phyloP scores from a whole-genome alignment of 35 echinoderm and acorn worm genomes.

The Ptychodera flava region DNA sequence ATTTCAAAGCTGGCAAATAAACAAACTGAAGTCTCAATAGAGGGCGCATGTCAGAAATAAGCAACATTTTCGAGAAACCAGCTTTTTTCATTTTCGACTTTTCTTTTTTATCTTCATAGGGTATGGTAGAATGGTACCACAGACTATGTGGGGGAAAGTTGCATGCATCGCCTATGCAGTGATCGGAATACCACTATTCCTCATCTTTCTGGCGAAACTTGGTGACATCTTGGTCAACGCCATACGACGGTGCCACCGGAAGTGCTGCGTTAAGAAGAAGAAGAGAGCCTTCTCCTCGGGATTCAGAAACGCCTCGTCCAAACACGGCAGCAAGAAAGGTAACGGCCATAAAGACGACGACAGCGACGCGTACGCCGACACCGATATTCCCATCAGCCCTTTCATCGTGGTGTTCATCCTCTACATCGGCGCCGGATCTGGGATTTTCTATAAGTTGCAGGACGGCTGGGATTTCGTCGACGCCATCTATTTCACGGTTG shows the following conservation, averaged over 20 bases:
- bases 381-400: neutral
- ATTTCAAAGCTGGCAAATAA: too few species aligned
- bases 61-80: too few species aligned
- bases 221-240: neutral
- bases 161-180: neutral
- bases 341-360: neutral
- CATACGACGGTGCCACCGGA: neutral
- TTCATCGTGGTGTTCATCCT: neutral
- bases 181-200: neutral
- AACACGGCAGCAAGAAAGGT: neutral
- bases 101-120: neutral
- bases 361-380: neutral
- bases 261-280: neutral
- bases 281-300: neutral
- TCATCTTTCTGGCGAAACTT: neutral
- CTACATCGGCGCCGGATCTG: neutral
- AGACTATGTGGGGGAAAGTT: neutral
- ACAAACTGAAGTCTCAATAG: too few species aligned
- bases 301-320: neutral
- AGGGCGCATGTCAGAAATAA: too few species aligned
- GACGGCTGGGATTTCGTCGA: neutral
- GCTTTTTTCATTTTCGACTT: too few species aligned
- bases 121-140: neutral
- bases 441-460: neutral
- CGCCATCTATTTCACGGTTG: neutral